Evolutionary conservation across 1,140 invertebrate genomes (phyloP).

Genomic region (Grapholita molesta): DNA sequence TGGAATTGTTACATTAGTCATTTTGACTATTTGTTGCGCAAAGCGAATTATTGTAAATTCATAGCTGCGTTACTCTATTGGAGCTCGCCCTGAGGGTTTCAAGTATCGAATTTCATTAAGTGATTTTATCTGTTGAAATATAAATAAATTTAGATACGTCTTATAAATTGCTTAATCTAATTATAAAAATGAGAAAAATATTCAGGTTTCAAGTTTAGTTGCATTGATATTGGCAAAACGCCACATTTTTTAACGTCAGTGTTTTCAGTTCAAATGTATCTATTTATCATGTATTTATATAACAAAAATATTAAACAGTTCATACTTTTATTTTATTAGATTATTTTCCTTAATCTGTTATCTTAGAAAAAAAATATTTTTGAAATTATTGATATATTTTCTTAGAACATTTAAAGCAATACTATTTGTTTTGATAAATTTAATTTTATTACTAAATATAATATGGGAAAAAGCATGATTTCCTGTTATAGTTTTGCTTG

Average conservation of each 20-base stretch:
- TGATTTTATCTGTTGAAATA: too few relatives aligned
- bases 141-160: too few relatives aligned
- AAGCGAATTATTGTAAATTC: too few relatives aligned
- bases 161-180: not conserved
- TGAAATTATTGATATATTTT: too few relatives aligned
- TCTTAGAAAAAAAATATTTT: conserved; percentile 41
- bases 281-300: not conserved
- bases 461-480: not conserved
- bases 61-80: too few relatives aligned
- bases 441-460: not conserved
- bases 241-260: not conserved
- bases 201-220: not conserved
- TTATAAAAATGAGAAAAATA: not conserved
- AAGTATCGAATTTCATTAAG: too few relatives aligned
- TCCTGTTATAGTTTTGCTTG: not conserved
- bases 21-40: not conserved
- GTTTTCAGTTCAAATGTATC: not conserved
- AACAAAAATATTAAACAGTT: not conserved
- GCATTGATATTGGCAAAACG: not conserved
- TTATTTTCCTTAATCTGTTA: conserved; percentile 27
- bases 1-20: too few relatives aligned
- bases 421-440: conserved; percentile 35
- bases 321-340: not conserved
- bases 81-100: too few relatives aligned
- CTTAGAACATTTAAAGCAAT: too few relatives aligned